Evolutionary conservation across 2,797 vertebrate genomes (phyloP).

Genomic region (Macropodus opercularis): DNA sequence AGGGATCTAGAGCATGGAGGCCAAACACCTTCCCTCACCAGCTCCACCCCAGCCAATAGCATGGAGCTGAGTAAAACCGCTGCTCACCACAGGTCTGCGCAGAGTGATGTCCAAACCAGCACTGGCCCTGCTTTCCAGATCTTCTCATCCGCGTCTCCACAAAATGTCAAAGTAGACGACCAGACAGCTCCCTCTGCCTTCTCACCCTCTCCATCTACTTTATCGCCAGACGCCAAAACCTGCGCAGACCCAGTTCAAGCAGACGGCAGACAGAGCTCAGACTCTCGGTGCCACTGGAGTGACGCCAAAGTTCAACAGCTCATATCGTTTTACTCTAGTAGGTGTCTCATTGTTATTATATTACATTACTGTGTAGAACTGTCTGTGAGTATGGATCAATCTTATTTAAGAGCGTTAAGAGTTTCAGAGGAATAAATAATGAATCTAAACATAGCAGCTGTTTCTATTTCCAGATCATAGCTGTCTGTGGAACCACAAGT

Average conservation of each 20-base stretch:
- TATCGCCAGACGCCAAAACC: conserved; percentile 18
- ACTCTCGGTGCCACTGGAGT: conserved; percentile 62
- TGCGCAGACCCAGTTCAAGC: conserved; percentile 3
- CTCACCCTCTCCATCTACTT: conserved; percentile 19
- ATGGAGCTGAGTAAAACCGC: background rate
- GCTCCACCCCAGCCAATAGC: conserved; percentile 27
- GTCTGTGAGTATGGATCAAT: background rate
- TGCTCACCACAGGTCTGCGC: background rate
- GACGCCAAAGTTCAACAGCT: conserved; percentile 70
- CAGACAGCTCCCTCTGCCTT: background rate
- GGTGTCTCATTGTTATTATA: conserved; percentile 8
- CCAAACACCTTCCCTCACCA: conserved; percentile 18
- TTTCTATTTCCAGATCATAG: conserved; percentile 53
- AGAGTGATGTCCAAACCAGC: conserved; percentile 4
- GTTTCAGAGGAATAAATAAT: no score
- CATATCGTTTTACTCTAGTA: conserved; percentile 67
- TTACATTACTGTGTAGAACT: no score
- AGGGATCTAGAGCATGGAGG: conserved; percentile 20
- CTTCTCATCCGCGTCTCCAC: conserved; percentile 10
- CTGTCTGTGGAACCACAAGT: conserved; percentile 68
- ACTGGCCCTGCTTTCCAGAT: conserved; percentile 3
- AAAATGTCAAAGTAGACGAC: conserved; percentile 2
- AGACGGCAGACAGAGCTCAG: conserved; percentile 7
- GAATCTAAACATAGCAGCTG: no score
- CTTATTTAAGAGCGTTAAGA: no score